Evolutionary conservation across 2,113 vertebrate genomes (phyloP).

Genomic region (Phocoena sinus): DNA sequence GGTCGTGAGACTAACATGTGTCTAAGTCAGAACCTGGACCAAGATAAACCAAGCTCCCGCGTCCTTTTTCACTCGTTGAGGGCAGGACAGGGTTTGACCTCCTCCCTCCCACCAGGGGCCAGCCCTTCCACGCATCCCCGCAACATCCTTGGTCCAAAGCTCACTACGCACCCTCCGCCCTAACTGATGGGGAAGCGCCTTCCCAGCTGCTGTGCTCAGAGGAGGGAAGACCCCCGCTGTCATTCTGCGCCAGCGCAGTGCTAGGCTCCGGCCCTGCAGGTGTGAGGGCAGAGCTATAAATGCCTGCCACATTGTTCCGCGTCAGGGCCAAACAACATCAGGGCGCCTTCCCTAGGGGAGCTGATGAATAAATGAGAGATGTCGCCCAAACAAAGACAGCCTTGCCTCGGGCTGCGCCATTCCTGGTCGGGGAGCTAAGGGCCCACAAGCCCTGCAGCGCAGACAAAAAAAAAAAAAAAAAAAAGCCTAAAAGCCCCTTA

Average conservation of each 20-base stretch:
- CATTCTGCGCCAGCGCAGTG: neutral
- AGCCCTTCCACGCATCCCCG: neutral
- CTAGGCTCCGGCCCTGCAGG: slow-evolving; percentile 25
- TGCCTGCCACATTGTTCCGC: slow-evolving; percentile 17
- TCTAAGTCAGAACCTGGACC: neutral
- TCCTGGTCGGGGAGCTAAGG: neutral
- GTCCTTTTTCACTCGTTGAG: neutral
- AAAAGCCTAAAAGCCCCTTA: neutral
- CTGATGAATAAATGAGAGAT: slow-evolving; percentile 62
- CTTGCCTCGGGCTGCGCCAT: neutral
- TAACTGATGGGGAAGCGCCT: neutral
- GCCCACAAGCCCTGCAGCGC: neutral
- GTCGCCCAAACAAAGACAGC: slow-evolving; percentile 25
- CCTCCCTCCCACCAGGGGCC: neutral
- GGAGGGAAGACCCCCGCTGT: neutral
- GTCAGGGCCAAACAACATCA: slow-evolving; percentile 9
- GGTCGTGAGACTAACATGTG: neutral
- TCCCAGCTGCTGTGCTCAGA: neutral
- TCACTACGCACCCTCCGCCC: neutral
- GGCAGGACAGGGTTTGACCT: neutral
- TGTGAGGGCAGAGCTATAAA: slow-evolving; percentile 35
- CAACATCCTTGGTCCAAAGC: neutral
- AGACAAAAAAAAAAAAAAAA: neutral
- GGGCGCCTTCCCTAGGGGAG: neutral
- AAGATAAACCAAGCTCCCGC: neutral